Percentiles rank a stretch among this genome's conserved stretches.
phyloP scores from a whole-genome alignment of 2,888 invertebrate genomes.

The Cecidostiba fungosa region DNA sequence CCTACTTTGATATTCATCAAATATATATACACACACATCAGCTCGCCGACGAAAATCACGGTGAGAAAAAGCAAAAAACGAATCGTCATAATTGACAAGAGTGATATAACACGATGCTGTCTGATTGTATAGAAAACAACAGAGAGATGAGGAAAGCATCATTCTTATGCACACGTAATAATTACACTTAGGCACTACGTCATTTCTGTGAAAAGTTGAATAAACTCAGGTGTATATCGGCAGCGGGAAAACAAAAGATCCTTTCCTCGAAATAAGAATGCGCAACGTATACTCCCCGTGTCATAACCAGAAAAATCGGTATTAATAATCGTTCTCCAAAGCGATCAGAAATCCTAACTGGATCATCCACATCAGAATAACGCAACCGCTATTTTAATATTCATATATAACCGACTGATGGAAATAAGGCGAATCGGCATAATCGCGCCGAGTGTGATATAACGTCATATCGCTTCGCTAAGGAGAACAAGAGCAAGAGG shows the following conservation, averaged over 20 bases:
- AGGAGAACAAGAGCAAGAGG: not conserved
- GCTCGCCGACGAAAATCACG: not conserved
- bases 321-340: not conserved
- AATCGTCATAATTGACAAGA: constrained; percentile 29
- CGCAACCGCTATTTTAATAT: not conserved
- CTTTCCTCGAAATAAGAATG: not conserved
- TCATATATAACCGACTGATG: not conserved
- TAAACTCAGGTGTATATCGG: not conserved
- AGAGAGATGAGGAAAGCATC: constrained; percentile 8
- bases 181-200: not conserved
- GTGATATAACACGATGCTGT: constrained; percentile 15
- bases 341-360: not conserved
- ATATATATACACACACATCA: not conserved
- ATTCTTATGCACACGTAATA: not conserved
- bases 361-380: not conserved
- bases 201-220: not conserved
- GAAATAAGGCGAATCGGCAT: not conserved
- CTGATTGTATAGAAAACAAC: constrained; percentile 29
- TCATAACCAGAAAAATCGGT: not conserved
- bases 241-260: not conserved
- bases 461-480: not conserved
- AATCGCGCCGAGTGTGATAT: not conserved
- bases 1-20: constrained; percentile 54
- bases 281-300: not conserved
- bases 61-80: constrained; percentile 36